These are phyloP conservation scores for Meloidogyne exigua DNA, from an alignment of 1,140 invertebrate species.

Conservation along the genomic window DNA sequence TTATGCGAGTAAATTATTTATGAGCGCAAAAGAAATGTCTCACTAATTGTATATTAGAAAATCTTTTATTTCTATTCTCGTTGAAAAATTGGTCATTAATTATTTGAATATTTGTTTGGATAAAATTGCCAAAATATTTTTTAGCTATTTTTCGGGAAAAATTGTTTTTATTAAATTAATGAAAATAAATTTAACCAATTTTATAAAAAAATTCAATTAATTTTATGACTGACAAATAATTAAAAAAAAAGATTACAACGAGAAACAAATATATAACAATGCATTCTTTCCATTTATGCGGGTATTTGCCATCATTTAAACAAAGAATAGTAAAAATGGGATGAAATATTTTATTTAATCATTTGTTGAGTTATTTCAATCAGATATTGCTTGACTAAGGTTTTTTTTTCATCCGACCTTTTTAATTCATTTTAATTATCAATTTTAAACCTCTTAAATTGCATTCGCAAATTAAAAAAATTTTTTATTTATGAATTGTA, in stretches of 20 bases:
- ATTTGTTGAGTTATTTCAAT: too few species aligned
- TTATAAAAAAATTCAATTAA: background rate
- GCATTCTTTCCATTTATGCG: constrained; percentile 2
- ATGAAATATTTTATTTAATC: background rate
- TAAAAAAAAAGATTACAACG: background rate
- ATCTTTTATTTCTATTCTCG: background rate
- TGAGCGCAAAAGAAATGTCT: background rate
- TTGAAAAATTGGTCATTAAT: background rate
- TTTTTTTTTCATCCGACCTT: too few species aligned
- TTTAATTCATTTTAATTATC: too few species aligned
- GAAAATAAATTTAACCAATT: background rate
- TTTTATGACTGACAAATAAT: background rate
- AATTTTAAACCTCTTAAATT: too few species aligned
- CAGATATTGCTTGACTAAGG: too few species aligned
- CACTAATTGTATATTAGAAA: background rate
- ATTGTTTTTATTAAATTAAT: background rate
- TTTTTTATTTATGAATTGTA: too few species aligned
- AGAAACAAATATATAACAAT: background rate
- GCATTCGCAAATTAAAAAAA: too few species aligned
- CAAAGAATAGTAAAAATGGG: background rate
- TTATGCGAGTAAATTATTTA: background rate
- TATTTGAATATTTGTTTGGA: background rate
- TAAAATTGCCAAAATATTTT: background rate
- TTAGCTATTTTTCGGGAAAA: background rate
- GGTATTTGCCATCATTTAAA: background rate